Percentiles rank a stretch among this genome's conserved stretches.
These are phyloP conservation scores for Sialis fuliginosa DNA, from an alignment of 2,888 invertebrate species.

Conservation along the genomic window DNA sequence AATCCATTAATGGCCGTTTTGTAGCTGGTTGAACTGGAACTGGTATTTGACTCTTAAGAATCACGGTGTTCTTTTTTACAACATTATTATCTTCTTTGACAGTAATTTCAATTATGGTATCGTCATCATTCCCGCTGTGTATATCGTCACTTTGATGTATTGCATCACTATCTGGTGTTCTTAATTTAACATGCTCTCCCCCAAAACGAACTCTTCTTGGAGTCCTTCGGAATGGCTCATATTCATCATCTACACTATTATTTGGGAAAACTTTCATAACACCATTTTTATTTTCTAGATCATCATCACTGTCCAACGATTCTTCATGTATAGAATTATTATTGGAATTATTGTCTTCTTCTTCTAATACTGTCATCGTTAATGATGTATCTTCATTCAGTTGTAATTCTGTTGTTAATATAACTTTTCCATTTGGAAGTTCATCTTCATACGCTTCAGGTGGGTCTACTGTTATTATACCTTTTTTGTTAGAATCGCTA, in stretches of 20 bases:
- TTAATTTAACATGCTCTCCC: constrained; percentile 70
- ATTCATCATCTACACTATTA: constrained; percentile 39
- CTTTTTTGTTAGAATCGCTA: too few species aligned
- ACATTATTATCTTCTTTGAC: constrained; percentile 8
- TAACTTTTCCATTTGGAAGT: constrained; percentile 40
- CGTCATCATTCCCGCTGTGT: constrained; percentile 4
- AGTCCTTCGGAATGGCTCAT: constrained; percentile 29
- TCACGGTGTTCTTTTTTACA: constrained; percentile 10
- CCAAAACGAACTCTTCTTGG: constrained; percentile 67
- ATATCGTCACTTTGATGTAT: constrained; percentile 38
- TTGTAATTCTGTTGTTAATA: constrained; percentile 69
- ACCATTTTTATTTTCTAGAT: constrained; percentile 29
- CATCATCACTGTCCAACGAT: constrained; percentile 16
- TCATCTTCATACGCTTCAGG: background rate
- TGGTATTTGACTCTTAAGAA: constrained; percentile 26
- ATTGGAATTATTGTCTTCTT: constrained; percentile 21
- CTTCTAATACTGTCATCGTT: constrained; percentile 70
- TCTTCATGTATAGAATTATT: constrained; percentile 11
- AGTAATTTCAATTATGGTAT: constrained; percentile 12
- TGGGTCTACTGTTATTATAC: background rate
- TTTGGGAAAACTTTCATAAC: constrained; percentile 41
- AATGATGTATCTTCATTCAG: constrained; percentile 64
- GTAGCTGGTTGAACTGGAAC: constrained; percentile 27
- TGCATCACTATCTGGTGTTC: constrained; percentile 71
- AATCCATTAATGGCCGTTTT: constrained; percentile 16